Base-by-base conservation (phyloP, 2,113 vertebrate species). In the Passer montanus region DNA sequence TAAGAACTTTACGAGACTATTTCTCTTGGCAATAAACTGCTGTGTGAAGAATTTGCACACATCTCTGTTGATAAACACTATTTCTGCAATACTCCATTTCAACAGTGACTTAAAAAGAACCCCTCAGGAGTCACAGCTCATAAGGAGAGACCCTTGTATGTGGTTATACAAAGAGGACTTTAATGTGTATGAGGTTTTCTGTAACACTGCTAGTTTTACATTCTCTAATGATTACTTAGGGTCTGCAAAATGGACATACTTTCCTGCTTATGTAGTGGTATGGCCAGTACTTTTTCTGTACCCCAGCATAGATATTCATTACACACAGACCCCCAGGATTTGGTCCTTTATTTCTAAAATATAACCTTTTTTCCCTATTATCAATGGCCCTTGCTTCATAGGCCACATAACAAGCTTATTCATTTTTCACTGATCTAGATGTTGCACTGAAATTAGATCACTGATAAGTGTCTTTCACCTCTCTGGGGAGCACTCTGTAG, bases 311-410 rank as follows among this genome's bases (percentile, higher is more conserved):
- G 31, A 24, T 13, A 7, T 33, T 30, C 20, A 8, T 47, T 19
- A 27, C 9, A 30, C 0, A 1, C 5, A 47, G 33, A 67, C 4
- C 2, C 31, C 15, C 12, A 49, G 44, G 15, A 64, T 66, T 41
- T 43, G 20, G 11, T 46, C 41, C 14, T 90, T 76, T 69, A 31
- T 53, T 73, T 88, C 79, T 84, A n/a, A 64, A n/a, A 69, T 12
- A 1, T 43, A 74, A n/a, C 4, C 14, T 18, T 47, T 82, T 3
- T 7, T 7, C 16, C 11, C 5, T 49, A 2, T 74, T 63, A 49
- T 39, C 46, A 50, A 7, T 33, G 6, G 6, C 2, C 16, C 6
- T 64, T 72, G 8, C 9, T 87, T 88, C 43, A 27, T 15, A 67
- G 33, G 8, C 23, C 14, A n/a, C 24, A 2, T 31, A 7, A n/a